Base-by-base conservation (phyloP, 2,888 invertebrate genomes). In the Merodon equestris region DNA sequence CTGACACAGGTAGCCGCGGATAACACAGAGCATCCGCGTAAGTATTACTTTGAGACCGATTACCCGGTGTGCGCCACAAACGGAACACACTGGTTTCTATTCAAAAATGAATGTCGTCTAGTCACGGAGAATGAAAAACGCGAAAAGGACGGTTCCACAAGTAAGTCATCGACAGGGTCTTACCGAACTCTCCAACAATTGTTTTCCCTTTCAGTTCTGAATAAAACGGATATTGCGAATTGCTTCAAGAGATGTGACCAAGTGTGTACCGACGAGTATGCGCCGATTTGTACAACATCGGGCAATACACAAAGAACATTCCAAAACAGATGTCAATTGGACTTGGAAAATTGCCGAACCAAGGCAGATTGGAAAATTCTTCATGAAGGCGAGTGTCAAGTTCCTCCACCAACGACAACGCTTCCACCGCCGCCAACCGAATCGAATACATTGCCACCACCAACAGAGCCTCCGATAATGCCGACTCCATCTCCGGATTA, bases 61-160 rank as follows among this genome's bases (percentile, higher is more conserved):
- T 34, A 50, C 68, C 79, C 79, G 14, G 50, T 79, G 36, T 79
- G 79, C 38, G 79, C 68, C 0, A 79, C 79, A 1, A 64, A 73
- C 44, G 73, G 79, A 10, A 79, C 64, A 0, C 57, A 73, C 38
- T 68, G 54, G 38, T 79, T 64, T 48, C 19, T 72, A n/a, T 77
- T 79, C 42, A 58, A 68, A 50, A 79, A 73, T 18, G 38, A 60
- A 7, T 73, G 68, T 15, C 54, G 50, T 9, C 36, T 79, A 0
- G 50, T 54, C 9, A 14, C 18, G 18, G 68, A 73, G 34, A 79
- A 79, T 50, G 1, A 4, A 0, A 17, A 64, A 17, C 73, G 63
- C 40, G 27, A 13, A n/a, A 18, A 4, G 1, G 9, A 4, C 27
- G 14, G 51, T 13, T 14, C n/a, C 2, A 1, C 15, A 34, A 64